Base-by-base conservation (phyloP, 2,888 invertebrate genomes). In the Microctonus brassicae region DNA sequence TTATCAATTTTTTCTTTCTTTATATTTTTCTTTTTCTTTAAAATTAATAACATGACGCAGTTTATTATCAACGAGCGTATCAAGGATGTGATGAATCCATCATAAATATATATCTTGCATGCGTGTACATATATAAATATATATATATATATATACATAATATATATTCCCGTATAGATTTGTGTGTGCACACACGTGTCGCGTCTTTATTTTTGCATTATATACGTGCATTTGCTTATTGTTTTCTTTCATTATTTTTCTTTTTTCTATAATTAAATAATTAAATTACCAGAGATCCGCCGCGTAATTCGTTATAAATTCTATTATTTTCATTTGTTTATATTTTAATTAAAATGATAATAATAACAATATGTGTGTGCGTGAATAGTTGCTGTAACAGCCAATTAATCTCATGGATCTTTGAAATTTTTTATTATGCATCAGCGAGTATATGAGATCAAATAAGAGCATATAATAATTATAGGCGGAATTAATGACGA, bases 371-470 rank as follows among this genome's bases (percentile, higher is more conserved):
- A 73, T 75, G 73, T 65, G 58, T 79, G 78, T 78, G 77, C 78
- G 78, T 78, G 68, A 75, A 69, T 77, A 61, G 34, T 47, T 68
- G 66, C 61, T 42, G 61, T 36, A 33, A 63, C 55, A 42, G 62
- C 47, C 63, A 67, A 26, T 61, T 36, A 65, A 71, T 72, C 36
- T 64, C 64, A 26, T 33, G 61, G 61, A 60, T 60, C 36, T 60
- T 65, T 60, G n/a, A 26, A 70, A 70, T 61, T 53, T 66, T 73
- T 73, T 69, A 67, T 68, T 70, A 72, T 73, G 72, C 61, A 64
- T 47, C 75, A 55, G 73, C 73, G 74, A 79, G 17, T 47, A 47
- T 47, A 77, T 80, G 79, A 81, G 79, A 81, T 81, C 81, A 79
- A 76, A n/a, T n/a, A 74, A 72, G 61, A 69, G 70, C 68, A 61